These are phyloP conservation scores for Brachycybe producta DNA, from an alignment of 2,888 invertebrate species.

Conservation along the genomic window DNA sequence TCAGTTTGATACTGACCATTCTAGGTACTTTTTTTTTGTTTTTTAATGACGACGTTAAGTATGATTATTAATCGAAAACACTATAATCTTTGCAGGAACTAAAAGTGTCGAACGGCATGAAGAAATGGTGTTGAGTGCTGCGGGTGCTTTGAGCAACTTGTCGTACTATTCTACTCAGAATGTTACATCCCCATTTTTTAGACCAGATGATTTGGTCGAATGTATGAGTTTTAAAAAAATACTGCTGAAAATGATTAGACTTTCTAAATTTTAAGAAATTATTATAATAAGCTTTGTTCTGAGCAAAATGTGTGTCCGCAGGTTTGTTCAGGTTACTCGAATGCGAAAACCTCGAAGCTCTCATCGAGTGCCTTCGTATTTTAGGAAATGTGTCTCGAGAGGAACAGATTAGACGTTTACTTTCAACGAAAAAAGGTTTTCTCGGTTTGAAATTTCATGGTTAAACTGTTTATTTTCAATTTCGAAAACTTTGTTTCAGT, in stretches of 20 bases:
- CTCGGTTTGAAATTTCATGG: too few species aligned
- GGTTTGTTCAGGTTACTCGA: too few species aligned
- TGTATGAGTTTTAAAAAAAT: constrained; percentile 1
- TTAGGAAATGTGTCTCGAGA: constrained; percentile 69
- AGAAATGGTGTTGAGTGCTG: constrained; percentile 60
- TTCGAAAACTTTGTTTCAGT: constrained; percentile 39
- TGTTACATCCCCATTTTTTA: constrained; percentile 28
- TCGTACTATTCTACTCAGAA: constrained; percentile 42
- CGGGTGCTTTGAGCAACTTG: constrained; percentile 72
- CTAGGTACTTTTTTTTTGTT: constrained; percentile 29
- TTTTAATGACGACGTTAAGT: constrained; percentile 41
- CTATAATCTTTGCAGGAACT: constrained; percentile 25
- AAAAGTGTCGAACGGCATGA: constrained; percentile 36
- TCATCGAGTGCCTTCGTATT: constrained; percentile 60
- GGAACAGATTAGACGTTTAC: too few species aligned
- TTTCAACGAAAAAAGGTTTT: too few species aligned
- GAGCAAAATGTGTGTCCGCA: too few species aligned
- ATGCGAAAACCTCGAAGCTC: too few species aligned
- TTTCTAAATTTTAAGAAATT: neutral
- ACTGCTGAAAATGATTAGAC: neutral
- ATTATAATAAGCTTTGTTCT: neutral
- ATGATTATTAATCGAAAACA: neutral
- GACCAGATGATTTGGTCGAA: constrained; percentile 23
- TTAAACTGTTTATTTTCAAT: too few species aligned
- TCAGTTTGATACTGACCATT: constrained; percentile 31